Conservation (phyloP, 2,888 invertebrate species). For the Metalampra italica region DNA sequence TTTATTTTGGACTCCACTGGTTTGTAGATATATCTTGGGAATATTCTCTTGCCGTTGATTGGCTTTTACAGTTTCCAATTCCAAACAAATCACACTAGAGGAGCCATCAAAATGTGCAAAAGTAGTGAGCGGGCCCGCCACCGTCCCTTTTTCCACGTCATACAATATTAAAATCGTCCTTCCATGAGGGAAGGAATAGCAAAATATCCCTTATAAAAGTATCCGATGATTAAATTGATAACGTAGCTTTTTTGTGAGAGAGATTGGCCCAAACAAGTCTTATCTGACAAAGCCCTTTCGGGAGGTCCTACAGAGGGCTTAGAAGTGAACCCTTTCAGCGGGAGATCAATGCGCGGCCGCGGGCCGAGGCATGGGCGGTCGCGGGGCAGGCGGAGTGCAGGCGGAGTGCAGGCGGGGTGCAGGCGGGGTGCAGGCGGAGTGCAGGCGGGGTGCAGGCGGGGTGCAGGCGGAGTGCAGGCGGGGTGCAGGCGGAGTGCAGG, state of each 20-base stretch:
- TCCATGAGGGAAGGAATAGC: conserved; percentile 9
- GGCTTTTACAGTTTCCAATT: too few relatives aligned
- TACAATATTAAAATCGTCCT: conserved; percentile 16
- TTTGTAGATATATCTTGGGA: too few relatives aligned
- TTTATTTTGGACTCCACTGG: too few relatives aligned
- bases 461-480: too few relatives aligned
- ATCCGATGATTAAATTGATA: conserved; percentile 65
- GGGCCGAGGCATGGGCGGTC: conserved; percentile 17
- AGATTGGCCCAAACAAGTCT: conserved; percentile 55
- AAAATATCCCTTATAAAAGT: conserved; percentile 33
- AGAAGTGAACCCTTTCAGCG: conserved; percentile 59
- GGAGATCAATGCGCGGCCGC: conserved; percentile 47
- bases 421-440: too few relatives aligned
- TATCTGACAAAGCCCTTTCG: conserved; percentile 57
- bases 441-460: too few relatives aligned
- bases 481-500: too few relatives aligned
- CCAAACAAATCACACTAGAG: too few relatives aligned
- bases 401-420: too few relatives aligned
- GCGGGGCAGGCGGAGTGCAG: background rate
- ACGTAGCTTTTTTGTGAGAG: conserved; percentile 42
- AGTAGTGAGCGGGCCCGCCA: background rate
- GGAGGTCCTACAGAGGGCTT: conserved; percentile 46
- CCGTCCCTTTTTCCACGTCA: background rate
- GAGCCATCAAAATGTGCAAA: background rate
- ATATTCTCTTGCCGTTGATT: too few relatives aligned